These are phyloP conservation scores for Drymodes brunneopygia DNA, from an alignment of 2,113 vertebrate species.

Conservation along the genomic window DNA sequence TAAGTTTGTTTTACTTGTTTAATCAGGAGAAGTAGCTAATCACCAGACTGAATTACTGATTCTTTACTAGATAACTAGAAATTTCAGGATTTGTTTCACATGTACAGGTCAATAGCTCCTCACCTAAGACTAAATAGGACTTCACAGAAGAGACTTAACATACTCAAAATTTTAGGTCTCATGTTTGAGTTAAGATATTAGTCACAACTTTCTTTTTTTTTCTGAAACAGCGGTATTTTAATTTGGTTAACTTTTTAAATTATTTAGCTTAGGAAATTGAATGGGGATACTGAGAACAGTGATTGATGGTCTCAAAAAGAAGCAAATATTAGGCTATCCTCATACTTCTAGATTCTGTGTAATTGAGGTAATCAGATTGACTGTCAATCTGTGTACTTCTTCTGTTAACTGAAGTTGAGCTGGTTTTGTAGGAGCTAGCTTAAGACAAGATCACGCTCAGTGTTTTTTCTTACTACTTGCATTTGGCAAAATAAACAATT, in stretches of 20 bases:
- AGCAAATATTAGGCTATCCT: neutral
- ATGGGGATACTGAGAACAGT: neutral
- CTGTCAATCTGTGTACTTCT: neutral
- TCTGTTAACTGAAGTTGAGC: neutral
- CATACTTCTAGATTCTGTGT: neutral
- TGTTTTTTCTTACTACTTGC: neutral
- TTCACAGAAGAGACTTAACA: neutral
- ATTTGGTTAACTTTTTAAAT: neutral
- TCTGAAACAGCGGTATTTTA: neutral
- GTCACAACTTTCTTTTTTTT: neutral
- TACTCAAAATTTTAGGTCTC: neutral
- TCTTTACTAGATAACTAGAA: neutral
- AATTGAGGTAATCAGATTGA: neutral
- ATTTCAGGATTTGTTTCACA: neutral
- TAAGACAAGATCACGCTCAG: neutral
- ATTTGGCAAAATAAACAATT: neutral
- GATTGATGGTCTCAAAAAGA: neutral
- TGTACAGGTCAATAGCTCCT: neutral
- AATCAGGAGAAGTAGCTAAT: neutral
- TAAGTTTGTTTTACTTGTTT: neutral
- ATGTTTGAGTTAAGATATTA: neutral
- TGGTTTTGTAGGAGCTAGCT: neutral
- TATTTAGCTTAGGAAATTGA: neutral
- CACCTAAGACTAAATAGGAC: neutral
- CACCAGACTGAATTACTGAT: neutral